Evolutionary conservation across 2,888 invertebrate species (phyloP), one percentile per base, ranked within the genome.

Genomic region (Alitta virens): DNA sequence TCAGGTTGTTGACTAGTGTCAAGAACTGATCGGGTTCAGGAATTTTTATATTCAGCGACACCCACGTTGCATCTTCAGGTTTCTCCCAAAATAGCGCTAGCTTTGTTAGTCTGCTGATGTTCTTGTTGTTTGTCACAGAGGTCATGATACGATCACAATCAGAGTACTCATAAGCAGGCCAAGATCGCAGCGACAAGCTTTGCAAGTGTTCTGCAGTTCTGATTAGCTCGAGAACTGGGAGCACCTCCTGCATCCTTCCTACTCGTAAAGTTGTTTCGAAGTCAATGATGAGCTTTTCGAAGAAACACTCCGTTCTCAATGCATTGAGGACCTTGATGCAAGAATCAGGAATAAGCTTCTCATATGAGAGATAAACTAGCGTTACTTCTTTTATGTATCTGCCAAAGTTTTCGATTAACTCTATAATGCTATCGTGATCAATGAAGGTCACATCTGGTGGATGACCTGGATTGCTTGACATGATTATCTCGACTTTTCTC

Each of bases 341-440:
- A 21, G 69, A 65, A 5, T 33, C 23, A 16, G 23, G 38, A 5
- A 76, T 64, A 3, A 57, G 64, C 21, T 65, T 63, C 2, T 74
- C 50, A 63, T 72, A 71, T 9, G 73, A 74, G 14, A 18, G 49
- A 24, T 76, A 62, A 24, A 62, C 54, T 0, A 78, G 64, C 1
- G 72, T 73, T 25, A 78, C 64, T 50, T 72, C 64, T 56, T 75
- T 74, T 56, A 76, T 74, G 40, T 72, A 71, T 23, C 71, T 70
- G 5, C 74, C 76, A 65, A 72, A 78, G 18, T 67, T 67, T 42
- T 69, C 60, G 1, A 73, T 67, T 43, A 76, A 64, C 33, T 69
- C 61, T 3, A 65, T 25, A 33, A 69, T 67, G 55, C 63, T 62
- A 33, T 54, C 65, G 1, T 24, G 67, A 59, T 62, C 61, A 58